Base-by-base conservation (phyloP, 2,113 vertebrate genomes). In the Bungarus multicinctus region DNA sequence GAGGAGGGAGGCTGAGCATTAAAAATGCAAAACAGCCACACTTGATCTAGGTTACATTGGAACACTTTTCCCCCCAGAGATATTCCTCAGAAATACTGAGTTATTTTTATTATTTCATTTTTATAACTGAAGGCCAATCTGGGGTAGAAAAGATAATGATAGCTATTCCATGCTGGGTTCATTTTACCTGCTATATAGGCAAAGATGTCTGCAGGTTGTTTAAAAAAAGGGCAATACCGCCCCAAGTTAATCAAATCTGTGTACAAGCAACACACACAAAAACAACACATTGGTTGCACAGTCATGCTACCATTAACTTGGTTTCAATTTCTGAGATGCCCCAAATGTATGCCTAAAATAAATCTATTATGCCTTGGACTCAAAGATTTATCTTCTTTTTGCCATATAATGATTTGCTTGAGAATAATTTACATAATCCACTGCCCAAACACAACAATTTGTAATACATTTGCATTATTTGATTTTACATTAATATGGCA, bases 1-100 rank as follows among this genome's bases (percentile, higher is more conserved):
- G 53, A 18, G 27, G 7, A 11, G 53, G 18, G 45, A 39, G 52
- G 69, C 39, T 22, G 10, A 18, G 0, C 55, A 86, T 39, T 39
- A 39, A 87, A 47, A 30, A 30, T 55, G 53, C 3, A 54, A 5
- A 39, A 14, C 22, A 54, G 5, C 30, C 45, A 85, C 22, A 92
- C 94, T 93, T 95, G 58, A 95, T 88, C 94, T 92, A 30, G 88
- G 39, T 88, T 43, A 52, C 0, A 50, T 30, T 18, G 23, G 34
- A 86, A 50, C 12, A 81, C 45, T 52, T 58, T 43, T 57, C 2
- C 5, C 64, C 69, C 34, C 34, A 88, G 89, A 87, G 85, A 22
- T 89, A 50, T 93, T 34, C 91, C 92, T 90, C 86, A 4, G 53
- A 50, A 25, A 34, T 34, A 52, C 14, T 47, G 39, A 30, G 18